Evolutionary conservation across 1,140 invertebrate genomes (phyloP).

Genomic region (Meloidogyne hapla): DNA sequence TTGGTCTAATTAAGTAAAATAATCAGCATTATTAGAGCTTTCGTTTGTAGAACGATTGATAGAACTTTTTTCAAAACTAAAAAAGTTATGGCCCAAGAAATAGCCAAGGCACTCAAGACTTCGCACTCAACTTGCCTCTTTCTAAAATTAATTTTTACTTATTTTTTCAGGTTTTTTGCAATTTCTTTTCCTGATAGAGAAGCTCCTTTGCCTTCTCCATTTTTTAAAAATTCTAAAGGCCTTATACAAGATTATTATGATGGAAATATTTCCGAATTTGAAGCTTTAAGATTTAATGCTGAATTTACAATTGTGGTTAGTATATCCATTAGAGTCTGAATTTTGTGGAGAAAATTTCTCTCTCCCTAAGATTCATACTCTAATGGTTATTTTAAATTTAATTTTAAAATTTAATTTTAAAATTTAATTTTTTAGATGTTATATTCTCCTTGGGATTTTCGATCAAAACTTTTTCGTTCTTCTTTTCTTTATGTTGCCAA

Average conservation of each 20-base stretch:
- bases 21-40: too few relatives aligned
- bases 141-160: neutral
- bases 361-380: neutral
- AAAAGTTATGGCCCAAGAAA: too few relatives aligned
- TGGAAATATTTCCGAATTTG: conserved; percentile 7
- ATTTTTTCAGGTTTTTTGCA: neutral
- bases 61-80: too few relatives aligned
- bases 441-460: conserved; percentile 18
- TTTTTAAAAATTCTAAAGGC: conserved; percentile 9
- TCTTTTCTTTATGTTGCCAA: conserved; percentile 18
- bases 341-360: too few relatives aligned
- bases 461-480: conserved; percentile 12
- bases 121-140: neutral
- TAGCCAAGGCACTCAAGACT: too few relatives aligned
- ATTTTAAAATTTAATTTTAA: neutral
- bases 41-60: too few relatives aligned
- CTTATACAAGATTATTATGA: conserved; percentile 12
- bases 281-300: neutral
- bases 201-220: neutral
- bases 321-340: neutral
- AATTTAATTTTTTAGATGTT: conserved; percentile 7
- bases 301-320: conserved; percentile 28
- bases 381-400: neutral
- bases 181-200: conserved; percentile 5
- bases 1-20: too few relatives aligned